Evolutionary conservation across 1,140 invertebrate genomes (phyloP).

Genomic region (Pseudomyrmex gracilis): DNA sequence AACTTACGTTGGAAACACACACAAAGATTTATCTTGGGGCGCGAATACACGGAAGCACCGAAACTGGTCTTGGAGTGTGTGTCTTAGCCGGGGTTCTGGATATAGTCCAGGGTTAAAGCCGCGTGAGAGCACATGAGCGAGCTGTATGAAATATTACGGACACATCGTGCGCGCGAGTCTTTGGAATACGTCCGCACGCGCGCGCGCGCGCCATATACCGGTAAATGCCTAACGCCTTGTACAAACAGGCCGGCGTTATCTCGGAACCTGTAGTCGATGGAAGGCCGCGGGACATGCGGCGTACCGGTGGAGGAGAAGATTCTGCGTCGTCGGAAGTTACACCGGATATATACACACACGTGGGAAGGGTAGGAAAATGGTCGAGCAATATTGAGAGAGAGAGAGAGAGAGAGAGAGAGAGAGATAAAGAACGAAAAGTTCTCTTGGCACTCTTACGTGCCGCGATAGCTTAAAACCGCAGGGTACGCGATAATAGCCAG

Average conservation of each 20-base stretch:
- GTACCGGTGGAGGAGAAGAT: constrained; percentile 21
- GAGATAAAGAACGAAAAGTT: constrained; percentile 57
- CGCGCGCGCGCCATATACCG: background rate
- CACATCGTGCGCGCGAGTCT: constrained; percentile 16
- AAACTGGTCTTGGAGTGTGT: background rate
- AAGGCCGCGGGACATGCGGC: constrained; percentile 57
- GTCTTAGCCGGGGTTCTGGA: constrained; percentile 21
- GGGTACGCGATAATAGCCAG: constrained; percentile 79
- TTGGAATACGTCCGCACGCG: constrained; percentile 32
- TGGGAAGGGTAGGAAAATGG: constrained; percentile 34
- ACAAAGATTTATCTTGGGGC: constrained; percentile 13
- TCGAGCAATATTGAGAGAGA: constrained; percentile 37
- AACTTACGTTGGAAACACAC: background rate
- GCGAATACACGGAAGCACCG: constrained; percentile 5
- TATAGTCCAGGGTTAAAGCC: constrained; percentile 24
- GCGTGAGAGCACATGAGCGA: background rate
- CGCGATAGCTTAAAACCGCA: constrained; percentile 79
- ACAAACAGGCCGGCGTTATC: constrained; percentile 79
- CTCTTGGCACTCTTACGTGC: constrained; percentile 56
- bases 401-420: constrained; percentile 58
- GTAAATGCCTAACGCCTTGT: constrained; percentile 71
- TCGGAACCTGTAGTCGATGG: constrained; percentile 67
- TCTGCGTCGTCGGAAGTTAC: constrained; percentile 1
- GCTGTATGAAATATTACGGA: constrained; percentile 40
- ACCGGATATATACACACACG: constrained; percentile 1